These are phyloP conservation scores for Drosophila putrida DNA, from an alignment of 2,888 invertebrate species.

Conservation along the genomic window DNA sequence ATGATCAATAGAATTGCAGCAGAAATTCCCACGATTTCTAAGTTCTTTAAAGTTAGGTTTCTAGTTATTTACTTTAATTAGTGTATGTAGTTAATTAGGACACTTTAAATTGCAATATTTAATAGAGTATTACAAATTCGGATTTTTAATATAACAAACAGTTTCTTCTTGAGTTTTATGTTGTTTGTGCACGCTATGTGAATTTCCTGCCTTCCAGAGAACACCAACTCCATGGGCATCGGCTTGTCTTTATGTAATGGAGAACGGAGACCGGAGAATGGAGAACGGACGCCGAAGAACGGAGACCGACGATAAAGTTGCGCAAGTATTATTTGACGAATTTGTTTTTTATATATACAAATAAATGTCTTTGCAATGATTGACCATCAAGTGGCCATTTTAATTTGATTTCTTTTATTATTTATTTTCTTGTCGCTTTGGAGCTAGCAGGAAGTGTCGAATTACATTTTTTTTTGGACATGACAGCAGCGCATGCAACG, in stretches of 20 bases:
- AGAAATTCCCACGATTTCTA: no score
- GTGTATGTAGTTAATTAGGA: no score
- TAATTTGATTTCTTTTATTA: slow-evolving; percentile 50
- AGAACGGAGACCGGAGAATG: slow-evolving; percentile 12
- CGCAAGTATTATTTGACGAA: slow-evolving; percentile 61
- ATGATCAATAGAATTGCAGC: no score
- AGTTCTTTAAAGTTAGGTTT: background rate
- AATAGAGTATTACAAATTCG: slow-evolving; percentile 8
- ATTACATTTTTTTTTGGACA: slow-evolving; percentile 51
- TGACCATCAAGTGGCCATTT: slow-evolving; percentile 68
- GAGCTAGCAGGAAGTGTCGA: slow-evolving; percentile 70
- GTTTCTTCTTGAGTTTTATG: background rate
- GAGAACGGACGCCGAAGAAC: slow-evolving; percentile 9
- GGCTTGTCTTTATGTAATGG: slow-evolving; percentile 58
- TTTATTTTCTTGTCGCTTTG: slow-evolving; percentile 39
- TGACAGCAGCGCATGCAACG: slow-evolving; percentile 58
- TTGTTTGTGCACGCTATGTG: slow-evolving; percentile 37
- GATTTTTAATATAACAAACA: background rate
- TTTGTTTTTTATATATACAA: slow-evolving; percentile 37
- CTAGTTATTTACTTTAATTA: background rate
- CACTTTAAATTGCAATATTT: background rate
- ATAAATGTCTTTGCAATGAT: slow-evolving; percentile 12
- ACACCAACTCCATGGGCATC: slow-evolving; percentile 23
- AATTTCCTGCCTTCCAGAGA: slow-evolving; percentile 68
- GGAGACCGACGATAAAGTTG: slow-evolving; percentile 43